These are phyloP conservation scores for Meteorus sp. DNA, from an alignment of 1,140 invertebrate genomes.

Conservation along the genomic window DNA sequence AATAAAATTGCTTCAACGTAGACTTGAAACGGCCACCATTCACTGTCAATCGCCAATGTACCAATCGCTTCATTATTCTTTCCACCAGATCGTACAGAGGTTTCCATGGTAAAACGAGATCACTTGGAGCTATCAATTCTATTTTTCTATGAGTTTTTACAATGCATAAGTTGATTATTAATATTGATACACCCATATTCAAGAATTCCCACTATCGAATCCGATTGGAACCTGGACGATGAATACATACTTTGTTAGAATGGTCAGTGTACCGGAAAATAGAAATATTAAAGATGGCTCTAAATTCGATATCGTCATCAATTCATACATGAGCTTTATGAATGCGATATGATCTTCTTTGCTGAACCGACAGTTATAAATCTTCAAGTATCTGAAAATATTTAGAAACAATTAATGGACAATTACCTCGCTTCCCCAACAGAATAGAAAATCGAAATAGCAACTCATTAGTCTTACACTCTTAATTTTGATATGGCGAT, in stretches of 20 bases:
- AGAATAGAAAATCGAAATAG: no score
- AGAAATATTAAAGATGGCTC: constrained; percentile 74
- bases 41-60: constrained; percentile 53
- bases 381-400: constrained; percentile 70
- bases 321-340: constrained; percentile 80
- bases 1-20: constrained; percentile 47
- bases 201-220: background rate
- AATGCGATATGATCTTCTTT: constrained; percentile 90
- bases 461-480: constrained; percentile 62
- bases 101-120: constrained; percentile 82
- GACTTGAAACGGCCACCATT: constrained; percentile 68
- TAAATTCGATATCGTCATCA: constrained; percentile 75
- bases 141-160: constrained; percentile 65
- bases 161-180: background rate
- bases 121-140: constrained; percentile 74
- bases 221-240: background rate
- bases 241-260: constrained; percentile 62
- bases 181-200: background rate
- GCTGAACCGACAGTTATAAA: constrained; percentile 85
- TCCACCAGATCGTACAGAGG: constrained; percentile 76
- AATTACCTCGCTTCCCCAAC: no score
- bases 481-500: constrained; percentile 67
- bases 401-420: constrained; percentile 46
- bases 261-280: constrained; percentile 63
- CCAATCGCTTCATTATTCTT: constrained; percentile 55